Conservation (phyloP, 2,797 vertebrate species). For the Danio albolineatus region DNA sequence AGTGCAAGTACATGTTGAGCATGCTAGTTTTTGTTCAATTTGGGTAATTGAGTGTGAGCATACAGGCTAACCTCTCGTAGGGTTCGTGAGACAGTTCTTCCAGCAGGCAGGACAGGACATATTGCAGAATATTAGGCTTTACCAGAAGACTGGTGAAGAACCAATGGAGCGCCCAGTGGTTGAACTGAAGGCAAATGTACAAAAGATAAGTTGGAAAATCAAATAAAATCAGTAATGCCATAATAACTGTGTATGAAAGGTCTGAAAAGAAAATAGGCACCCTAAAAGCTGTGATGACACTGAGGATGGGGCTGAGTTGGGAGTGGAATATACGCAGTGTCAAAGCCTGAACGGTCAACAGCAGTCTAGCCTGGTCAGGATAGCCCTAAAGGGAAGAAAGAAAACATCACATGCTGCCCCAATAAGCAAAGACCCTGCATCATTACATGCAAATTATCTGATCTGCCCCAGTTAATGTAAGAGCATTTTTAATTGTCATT, state of each 20-base stretch:
- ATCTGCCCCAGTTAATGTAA: background rate
- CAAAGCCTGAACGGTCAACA: slow-evolving; percentile 76
- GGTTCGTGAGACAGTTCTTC: slow-evolving; percentile 57
- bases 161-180: slow-evolving; percentile 74
- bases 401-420: background rate
- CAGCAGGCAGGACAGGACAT: slow-evolving; percentile 55
- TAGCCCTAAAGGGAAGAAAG: slow-evolving; percentile 64
- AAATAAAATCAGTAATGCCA: background rate
- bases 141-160: slow-evolving; percentile 64
- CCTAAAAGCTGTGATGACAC: slow-evolving; percentile 68
- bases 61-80: background rate
- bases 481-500: background rate
- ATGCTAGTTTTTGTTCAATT: background rate
- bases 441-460: background rate
- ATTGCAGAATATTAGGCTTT: slow-evolving; percentile 17
- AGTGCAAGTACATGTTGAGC: background rate
- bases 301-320: slow-evolving; percentile 62
- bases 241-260: background rate
- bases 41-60: background rate
- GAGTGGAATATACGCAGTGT: slow-evolving; percentile 58
- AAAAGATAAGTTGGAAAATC: background rate
- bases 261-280: slow-evolving; percentile 51
- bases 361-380: slow-evolving; percentile 74
- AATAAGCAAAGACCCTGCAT: background rate
- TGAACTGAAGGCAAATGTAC: slow-evolving; percentile 65